Conservation (phyloP, 1,140 invertebrate genomes). For the Caenorhabditis elegans region WBcel235 BX284606.5:8261501-8262000, state of each 20-base stretch:
- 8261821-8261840: too few relatives aligned
- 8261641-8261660: neutral
- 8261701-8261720: conserved; percentile 15
- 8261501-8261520: conserved; percentile 16
- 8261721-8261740: neutral
- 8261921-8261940: too few relatives aligned
- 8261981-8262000: too few relatives aligned
- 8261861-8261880: too few relatives aligned
- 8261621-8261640: neutral
- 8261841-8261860: too few relatives aligned
- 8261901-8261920: too few relatives aligned
- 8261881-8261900: too few relatives aligned
- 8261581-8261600: neutral
- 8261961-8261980: too few relatives aligned
- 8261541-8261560: conserved; percentile 17
- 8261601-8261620: neutral
- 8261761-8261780: neutral
- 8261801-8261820: too few relatives aligned
- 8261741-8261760: neutral
- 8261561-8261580: neutral
- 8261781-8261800: too few relatives aligned
- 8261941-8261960: too few relatives aligned
- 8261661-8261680: neutral
- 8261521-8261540: conserved; percentile 24
- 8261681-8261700: conserved; percentile 9